These are phyloP conservation scores for Drosophila ficusphila DNA, from an alignment of 1,140 invertebrate genomes.

Conservation along the genomic window DNA sequence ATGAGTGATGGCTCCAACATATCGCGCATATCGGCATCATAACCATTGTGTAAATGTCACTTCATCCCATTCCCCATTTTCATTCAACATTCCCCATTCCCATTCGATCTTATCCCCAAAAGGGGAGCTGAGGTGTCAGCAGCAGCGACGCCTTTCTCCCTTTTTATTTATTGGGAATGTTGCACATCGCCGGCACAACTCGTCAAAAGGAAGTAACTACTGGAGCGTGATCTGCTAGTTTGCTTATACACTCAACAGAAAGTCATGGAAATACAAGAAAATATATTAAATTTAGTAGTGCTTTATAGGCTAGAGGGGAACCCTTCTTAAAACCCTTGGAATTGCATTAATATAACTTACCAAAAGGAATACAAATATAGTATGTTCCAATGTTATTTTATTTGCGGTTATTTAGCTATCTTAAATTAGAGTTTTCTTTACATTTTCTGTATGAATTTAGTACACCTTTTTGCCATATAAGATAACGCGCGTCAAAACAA, in stretches of 20 bases:
- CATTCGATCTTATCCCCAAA: slow-evolving; percentile 4
- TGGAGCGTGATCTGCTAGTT: slow-evolving; percentile 39
- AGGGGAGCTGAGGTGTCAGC: slow-evolving; percentile 22
- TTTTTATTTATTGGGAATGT: slow-evolving; percentile 56
- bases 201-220: slow-evolving; percentile 24
- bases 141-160: slow-evolving; percentile 1
- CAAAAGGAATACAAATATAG: too few species aligned
- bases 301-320: too few species aligned
- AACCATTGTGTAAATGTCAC: slow-evolving; percentile 82
- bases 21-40: slow-evolving; percentile 79
- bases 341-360: too few species aligned
- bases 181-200: slow-evolving; percentile 60
- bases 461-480: too few species aligned
- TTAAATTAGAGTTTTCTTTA: too few species aligned
- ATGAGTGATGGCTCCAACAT: slow-evolving; percentile 77
- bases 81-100: neutral
- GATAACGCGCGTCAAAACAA: too few species aligned
- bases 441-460: too few species aligned
- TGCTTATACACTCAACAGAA: neutral
- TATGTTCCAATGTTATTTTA: too few species aligned
- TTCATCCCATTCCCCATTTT: slow-evolving; percentile 53
- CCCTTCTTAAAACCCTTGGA: too few species aligned
- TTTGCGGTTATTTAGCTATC: too few species aligned
- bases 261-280: neutral
- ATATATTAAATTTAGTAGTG: too few species aligned